These are phyloP conservation scores for Stegostoma tigrinum DNA, from an alignment of 2,113 vertebrate species.

Conservation along the genomic window DNA sequence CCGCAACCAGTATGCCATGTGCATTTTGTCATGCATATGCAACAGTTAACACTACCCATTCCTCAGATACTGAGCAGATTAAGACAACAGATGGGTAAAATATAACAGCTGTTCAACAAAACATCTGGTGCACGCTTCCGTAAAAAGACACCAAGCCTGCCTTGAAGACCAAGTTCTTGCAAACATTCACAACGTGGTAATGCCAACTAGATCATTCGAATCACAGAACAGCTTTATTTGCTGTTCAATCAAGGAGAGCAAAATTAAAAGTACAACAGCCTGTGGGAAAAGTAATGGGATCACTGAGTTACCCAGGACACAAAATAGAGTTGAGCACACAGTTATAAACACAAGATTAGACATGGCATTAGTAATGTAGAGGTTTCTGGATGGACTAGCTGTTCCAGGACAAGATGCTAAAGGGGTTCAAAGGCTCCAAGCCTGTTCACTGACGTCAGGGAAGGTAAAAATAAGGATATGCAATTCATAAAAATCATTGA, in stretches of 20 bases:
- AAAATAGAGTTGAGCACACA: neutral
- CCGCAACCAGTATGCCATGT: neutral
- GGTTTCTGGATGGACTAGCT: neutral
- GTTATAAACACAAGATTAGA: neutral
- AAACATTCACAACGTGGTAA: neutral
- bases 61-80: neutral
- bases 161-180: neutral
- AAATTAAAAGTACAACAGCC: neutral
- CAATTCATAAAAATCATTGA: neutral
- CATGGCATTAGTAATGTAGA: neutral
- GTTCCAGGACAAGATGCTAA: neutral
- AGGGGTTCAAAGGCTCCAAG: neutral
- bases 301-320: neutral
- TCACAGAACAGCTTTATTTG: neutral
- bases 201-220: neutral
- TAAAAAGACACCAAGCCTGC: neutral
- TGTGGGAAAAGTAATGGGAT: neutral
- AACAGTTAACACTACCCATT: neutral
- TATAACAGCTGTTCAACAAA: neutral
- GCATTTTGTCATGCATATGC: neutral
- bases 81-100: conserved; percentile 14
- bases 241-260: neutral
- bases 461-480: neutral
- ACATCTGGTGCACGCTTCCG: neutral
- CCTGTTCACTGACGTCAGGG: neutral